Evolutionary conservation across 2,797 vertebrate genomes (phyloP).

Genomic region (Carcharodon carcharias): DNA sequence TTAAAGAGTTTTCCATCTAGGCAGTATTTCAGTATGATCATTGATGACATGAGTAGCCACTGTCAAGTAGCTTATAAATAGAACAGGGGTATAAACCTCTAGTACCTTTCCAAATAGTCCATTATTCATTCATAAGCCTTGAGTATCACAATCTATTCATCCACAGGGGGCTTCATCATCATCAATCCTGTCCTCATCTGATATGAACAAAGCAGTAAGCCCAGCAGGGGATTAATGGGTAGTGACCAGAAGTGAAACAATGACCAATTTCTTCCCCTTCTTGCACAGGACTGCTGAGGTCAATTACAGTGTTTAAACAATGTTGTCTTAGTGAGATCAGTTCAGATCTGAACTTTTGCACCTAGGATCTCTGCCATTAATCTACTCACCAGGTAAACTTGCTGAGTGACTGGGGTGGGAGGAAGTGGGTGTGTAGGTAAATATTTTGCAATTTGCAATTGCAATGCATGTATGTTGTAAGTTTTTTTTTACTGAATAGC

Average conservation of each 20-base stretch:
- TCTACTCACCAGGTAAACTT: no score
- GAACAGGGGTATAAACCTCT: background rate
- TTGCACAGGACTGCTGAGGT: background rate
- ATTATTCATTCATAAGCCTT: background rate
- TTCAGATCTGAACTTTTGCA: background rate
- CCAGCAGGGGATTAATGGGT: background rate
- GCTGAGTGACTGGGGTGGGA: background rate
- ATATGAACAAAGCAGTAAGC: background rate
- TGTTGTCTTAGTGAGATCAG: background rate
- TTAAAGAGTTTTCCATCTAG: background rate
- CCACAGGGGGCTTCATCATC: background rate
- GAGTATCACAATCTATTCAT: background rate
- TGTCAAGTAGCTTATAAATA: background rate
- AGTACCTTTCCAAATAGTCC: background rate
- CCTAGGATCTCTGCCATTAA: background rate
- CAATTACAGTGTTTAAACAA: background rate
- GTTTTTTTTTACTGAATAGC: background rate
- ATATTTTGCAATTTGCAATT: background rate
- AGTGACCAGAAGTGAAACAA: background rate
- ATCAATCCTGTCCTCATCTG: background rate
- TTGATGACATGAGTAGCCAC: background rate
- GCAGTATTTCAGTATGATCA: background rate
- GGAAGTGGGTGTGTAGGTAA: background rate
- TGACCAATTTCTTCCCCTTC: background rate
- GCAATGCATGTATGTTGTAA: background rate